Evolutionary conservation across 2,888 invertebrate species (phyloP), one percentile per base, ranked within the genome.

Genomic region (Adineta ricciae): DNA sequence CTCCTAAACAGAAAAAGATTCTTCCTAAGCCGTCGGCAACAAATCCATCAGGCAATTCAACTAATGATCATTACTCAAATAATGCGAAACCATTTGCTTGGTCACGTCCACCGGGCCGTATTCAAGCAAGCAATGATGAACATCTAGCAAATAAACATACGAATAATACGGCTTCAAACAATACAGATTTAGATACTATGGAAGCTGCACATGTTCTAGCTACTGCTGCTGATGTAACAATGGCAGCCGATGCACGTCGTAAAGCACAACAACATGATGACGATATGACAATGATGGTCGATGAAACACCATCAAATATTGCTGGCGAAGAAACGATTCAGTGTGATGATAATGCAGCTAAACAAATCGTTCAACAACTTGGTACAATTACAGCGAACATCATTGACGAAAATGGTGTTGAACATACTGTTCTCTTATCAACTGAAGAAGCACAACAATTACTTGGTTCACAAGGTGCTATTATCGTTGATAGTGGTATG

Each of bases 361-460:
- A 32, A 32, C 8, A 64, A 32, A 1, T 2, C 2, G 9, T 11
- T 14, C 64, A 64, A 64, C 64, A 64, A 64, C 7, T 32, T 14
- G 32, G 27, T 32, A 64, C 64, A 16, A 64, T 64, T 8, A 64
- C 64, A 7, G 64, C 64, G 1, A 64, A 64, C 16, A 32, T 64
- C 11, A 64, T 64, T 64, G 64, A 64, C 41, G 78, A 78, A 24
- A 78, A 78, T 78, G 78, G 78, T 41, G 24, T 78, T 78, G 78
- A 78, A 78, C 78, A 78, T 78, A 78, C 78, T 3, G 78, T 78
- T 21, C 1, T 78, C 8, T 41, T 78, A 41, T 78, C 78, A 38
- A 78, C 78, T 1, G 78, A 78, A 78, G 78, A 78, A 78, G 78
- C 78, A 41, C 41, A 38, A 78, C 78, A 78, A 41, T 41, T 78